Percentiles rank a stretch among this genome's conserved stretches.
phyloP scores from a whole-genome alignment of 2,797 vertebrate genomes.

The Chromobotia macracanthus region DNA sequence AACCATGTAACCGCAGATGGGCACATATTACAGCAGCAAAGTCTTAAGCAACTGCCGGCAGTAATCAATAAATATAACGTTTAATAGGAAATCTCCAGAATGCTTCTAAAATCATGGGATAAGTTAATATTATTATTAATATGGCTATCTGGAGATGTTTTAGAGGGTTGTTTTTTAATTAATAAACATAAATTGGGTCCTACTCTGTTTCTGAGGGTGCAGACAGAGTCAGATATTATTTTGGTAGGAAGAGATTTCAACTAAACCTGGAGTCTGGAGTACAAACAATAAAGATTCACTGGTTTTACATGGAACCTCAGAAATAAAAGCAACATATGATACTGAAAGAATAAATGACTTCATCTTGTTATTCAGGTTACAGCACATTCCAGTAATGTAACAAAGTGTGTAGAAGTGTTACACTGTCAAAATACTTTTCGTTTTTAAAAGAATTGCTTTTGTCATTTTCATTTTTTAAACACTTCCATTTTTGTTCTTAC shows the following conservation, averaged over 20 bases:
- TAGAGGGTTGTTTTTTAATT: no score
- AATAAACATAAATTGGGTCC: no score
- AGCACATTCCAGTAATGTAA: neutral
- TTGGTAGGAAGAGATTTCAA: no score
- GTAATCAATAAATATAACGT: neutral
- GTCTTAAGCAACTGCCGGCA: no score
- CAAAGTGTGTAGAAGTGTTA: no score
- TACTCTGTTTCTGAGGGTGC: no score
- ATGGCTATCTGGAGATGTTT: neutral
- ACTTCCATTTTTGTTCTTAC: conserved; percentile 8
- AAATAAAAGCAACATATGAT: neutral
- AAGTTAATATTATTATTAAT: neutral
- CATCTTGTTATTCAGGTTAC: neutral
- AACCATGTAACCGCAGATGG: conserved; percentile 5
- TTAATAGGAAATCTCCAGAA: neutral
- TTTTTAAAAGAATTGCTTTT: no score
- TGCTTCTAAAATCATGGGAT: neutral
- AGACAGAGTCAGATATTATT: no score
- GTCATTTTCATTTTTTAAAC: no score
- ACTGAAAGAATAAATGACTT: neutral
- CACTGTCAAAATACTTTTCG: no score
- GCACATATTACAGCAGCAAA: neutral
- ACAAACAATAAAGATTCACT: no score
- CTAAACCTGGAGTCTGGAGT: neutral
- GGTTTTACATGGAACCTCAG: neutral